Base-by-base conservation (phyloP, 2,113 vertebrate genomes). In the Rana temporaria region DNA sequence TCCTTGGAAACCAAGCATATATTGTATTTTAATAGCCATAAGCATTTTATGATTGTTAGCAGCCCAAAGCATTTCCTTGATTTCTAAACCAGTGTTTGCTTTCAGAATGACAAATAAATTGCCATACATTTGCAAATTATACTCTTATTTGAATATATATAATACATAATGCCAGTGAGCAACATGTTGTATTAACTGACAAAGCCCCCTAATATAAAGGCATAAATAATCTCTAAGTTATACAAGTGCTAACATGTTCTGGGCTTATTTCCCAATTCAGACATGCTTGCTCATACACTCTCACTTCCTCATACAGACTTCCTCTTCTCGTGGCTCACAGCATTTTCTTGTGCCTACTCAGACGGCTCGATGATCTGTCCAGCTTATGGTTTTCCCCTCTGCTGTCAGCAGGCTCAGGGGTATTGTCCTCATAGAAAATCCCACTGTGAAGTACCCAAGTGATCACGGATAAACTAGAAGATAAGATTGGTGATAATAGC, bases 251-350 rank as follows among this genome's bases (percentile, higher is more conserved):
- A 32, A 11, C 80, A 75, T 75, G 71, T 73, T 12, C n/a, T 14
- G 19, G 60, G 26, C 42, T 7, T 1, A 42, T 57, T 82, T 74
- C 80, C 80, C 53, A 82, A 82, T 30, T 17, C 48, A 55, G 66
- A 73, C 26, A n/a, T 55, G 69, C 48, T 80, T 55, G 79, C 79
- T 65, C 42, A 65, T 65, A 75, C n/a, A 82, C 30, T 74, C 80
- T 75, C 70, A 60, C 80, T 82, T 82, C 80, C 80, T 75, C 80
- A 66, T 65, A 15, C 34, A 65, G 18, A 26, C 71, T 82, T 82
- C 80, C 22, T 26, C 62, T 82, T 75, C 38, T 75, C 42, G 2
- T 6, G 42, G 42, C 11, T 48, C 11, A 12, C 42, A 48, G 42
- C 9, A 48, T 48, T 48, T 48, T 48, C 42, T 48, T 12, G 42